Conservation (phyloP, 92 coral and sea anemone genomes). For the Heteractis magnifica region DNA sequence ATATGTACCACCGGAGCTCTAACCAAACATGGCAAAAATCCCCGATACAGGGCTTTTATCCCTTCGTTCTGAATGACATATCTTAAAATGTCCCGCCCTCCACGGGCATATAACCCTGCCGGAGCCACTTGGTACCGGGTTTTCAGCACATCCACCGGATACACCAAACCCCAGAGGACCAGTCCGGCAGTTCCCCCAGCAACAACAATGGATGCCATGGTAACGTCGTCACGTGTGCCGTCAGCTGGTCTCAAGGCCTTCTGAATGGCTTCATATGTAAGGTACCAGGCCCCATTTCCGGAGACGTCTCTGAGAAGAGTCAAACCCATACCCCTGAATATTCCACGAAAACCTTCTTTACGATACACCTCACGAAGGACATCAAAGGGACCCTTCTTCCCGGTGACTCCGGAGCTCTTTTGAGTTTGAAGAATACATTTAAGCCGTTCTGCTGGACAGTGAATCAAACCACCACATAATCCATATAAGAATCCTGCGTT, state of each 20-base stretch:
- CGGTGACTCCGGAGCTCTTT: slow-evolving; percentile 28
- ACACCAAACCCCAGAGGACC: slow-evolving; percentile 61
- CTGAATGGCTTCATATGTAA: slow-evolving; percentile 69
- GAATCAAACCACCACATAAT: slow-evolving; percentile 36
- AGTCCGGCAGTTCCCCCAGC: slow-evolving; percentile 88
- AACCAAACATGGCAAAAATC: slow-evolving; percentile 60
- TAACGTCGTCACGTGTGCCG: slow-evolving; percentile 66
- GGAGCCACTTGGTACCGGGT: slow-evolving; percentile 86
- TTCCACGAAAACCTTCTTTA: slow-evolving; percentile 64
- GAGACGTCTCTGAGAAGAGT: slow-evolving; percentile 58
- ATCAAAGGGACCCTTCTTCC: slow-evolving; percentile 59
- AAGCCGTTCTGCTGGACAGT: slow-evolving; percentile 68
- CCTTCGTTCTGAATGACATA: slow-evolving; percentile 69
- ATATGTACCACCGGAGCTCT: slow-evolving; percentile 74
- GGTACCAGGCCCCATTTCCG: slow-evolving; percentile 70
- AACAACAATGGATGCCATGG: slow-evolving; percentile 58
- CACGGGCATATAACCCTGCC: slow-evolving; percentile 72
- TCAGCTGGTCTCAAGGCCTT: slow-evolving; percentile 52
- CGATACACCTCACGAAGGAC: slow-evolving; percentile 44
- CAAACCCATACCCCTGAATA: slow-evolving; percentile 63
- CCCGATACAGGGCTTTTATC: slow-evolving; percentile 66
- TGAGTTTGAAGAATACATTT: slow-evolving; percentile 85
- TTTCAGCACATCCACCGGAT: slow-evolving; percentile 70
- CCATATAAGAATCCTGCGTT: slow-evolving; percentile 78
- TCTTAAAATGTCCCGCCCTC: slow-evolving; percentile 65